Conservation (phyloP, 1,140 invertebrate genomes). For the Psilanteris sp. region DNA sequence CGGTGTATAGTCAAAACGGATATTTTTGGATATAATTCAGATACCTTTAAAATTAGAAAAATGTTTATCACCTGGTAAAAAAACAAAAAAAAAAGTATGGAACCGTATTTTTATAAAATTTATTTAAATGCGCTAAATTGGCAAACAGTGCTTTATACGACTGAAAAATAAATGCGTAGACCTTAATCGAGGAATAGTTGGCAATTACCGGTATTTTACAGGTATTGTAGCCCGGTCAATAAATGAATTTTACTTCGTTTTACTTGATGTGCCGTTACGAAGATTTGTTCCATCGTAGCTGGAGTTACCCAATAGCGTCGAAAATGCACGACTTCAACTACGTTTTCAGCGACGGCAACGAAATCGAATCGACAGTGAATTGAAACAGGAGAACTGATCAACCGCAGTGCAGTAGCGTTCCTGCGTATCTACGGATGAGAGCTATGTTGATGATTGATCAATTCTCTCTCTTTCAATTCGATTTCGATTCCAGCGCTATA, state of each 20-base stretch:
- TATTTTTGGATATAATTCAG: too few relatives aligned
- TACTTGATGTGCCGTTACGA: constrained; percentile 52
- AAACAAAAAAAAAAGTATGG: not conserved
- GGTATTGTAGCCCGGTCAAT: constrained; percentile 52
- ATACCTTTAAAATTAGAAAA: too few relatives aligned
- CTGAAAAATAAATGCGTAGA: constrained; percentile 3
- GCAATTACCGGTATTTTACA: constrained; percentile 48
- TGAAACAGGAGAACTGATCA: constrained; percentile 62
- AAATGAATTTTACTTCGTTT: constrained; percentile 58
- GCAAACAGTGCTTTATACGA: too few relatives aligned
- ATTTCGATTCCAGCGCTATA: constrained; percentile 53
- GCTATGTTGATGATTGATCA: constrained; percentile 60
- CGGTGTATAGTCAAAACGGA: not conserved
- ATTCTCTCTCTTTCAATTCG: constrained; percentile 60
- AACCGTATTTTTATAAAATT: too few relatives aligned
- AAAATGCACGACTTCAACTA: constrained; percentile 50
- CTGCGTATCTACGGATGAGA: constrained; percentile 50
- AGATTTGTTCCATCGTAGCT: constrained; percentile 43
- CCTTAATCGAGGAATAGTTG: constrained; percentile 30
- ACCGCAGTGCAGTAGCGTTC: constrained; percentile 47
- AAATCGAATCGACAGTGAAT: constrained; percentile 62
- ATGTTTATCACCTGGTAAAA: not conserved
- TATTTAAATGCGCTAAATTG: too few relatives aligned
- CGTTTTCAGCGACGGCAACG: constrained; percentile 52
- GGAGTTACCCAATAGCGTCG: constrained; percentile 42